Evolutionary conservation across 2,888 invertebrate species (phyloP).

Genomic region (Zeuzera pyrina): DNA sequence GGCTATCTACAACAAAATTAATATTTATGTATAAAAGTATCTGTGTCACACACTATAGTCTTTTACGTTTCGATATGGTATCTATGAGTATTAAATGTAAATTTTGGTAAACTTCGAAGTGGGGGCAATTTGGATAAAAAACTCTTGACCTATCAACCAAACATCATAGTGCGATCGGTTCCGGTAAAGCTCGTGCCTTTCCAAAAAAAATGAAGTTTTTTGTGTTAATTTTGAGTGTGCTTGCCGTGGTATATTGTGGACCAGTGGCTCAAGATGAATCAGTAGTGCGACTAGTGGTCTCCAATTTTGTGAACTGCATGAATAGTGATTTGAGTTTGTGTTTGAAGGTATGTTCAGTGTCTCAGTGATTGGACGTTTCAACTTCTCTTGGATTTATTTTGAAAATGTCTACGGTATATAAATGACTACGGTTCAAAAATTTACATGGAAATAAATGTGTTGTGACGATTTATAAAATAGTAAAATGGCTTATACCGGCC

Average conservation of each 20-base stretch:
- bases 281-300: conserved; percentile 39
- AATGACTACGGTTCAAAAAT: no score
- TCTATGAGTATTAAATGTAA: conserved; percentile 57
- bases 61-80: conserved; percentile 40
- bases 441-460: no score
- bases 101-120: conserved; percentile 42
- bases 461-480: no score
- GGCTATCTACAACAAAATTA: conserved; percentile 42
- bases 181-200: conserved; percentile 36
- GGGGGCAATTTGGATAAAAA: conserved; percentile 64
- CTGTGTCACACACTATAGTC: conserved; percentile 53
- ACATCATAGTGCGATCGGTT: conserved; percentile 55
- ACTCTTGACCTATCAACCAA: conserved; percentile 50
- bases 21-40: conserved; percentile 54
- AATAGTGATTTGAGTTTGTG: conserved; percentile 59
- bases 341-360: conserved; percentile 65
- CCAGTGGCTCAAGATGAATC: conserved; percentile 48
- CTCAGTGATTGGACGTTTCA: no score
- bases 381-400: no score
- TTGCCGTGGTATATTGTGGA: conserved; percentile 36
- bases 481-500: no score
- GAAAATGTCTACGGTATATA: no score
- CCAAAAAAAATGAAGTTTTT: conserved; percentile 45
- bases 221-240: conserved; percentile 42
- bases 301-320: conserved; percentile 52